A percentile compares a stretch with the other conserved stretches of the same genome.
Conservation (phyloP, 2,888 invertebrate species). For the Ptychoptera contaminata region DNA sequence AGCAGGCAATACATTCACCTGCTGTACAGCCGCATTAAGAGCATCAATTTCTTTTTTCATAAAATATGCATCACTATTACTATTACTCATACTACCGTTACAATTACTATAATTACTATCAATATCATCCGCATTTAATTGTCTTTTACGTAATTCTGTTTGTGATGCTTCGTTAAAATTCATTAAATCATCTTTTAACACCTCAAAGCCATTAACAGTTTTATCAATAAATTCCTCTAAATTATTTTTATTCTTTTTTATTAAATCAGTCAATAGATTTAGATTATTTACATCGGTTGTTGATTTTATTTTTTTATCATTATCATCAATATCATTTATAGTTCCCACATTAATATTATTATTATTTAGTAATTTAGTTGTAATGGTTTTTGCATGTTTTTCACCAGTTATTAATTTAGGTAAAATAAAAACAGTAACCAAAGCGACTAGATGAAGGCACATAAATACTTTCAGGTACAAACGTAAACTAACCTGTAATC, state of each 20-base stretch:
- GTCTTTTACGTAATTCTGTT: slow-evolving; percentile 24
- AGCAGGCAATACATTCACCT: slow-evolving; percentile 29
- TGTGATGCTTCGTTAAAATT: slow-evolving; percentile 16
- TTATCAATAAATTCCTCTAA: slow-evolving; percentile 32
- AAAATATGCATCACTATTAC: slow-evolving; percentile 18
- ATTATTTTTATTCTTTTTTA: slow-evolving; percentile 30
- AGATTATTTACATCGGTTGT: slow-evolving; percentile 30
- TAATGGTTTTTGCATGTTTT: slow-evolving; percentile 13
- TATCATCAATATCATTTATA: slow-evolving; percentile 1
- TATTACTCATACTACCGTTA: too few species aligned
- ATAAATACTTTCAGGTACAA: slow-evolving; percentile 33
- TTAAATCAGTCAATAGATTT: slow-evolving; percentile 28
- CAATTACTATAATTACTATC: slow-evolving; percentile 9
- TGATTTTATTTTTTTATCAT: slow-evolving; percentile 3
- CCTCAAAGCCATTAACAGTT: slow-evolving; percentile 31
- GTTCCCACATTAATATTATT: neutral
- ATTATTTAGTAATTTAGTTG: slow-evolving; percentile 2
- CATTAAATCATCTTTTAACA: slow-evolving; percentile 31
- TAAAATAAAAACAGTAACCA: slow-evolving; percentile 25
- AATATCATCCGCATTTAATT: slow-evolving; percentile 13
- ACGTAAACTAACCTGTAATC: slow-evolving; percentile 38
- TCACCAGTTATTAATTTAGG: slow-evolving; percentile 25
- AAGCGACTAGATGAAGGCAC: slow-evolving; percentile 31
- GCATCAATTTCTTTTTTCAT: slow-evolving; percentile 31
- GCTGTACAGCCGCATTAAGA: slow-evolving; percentile 30